Base-by-base conservation (phyloP, 2,113 vertebrate species). In the Scatophagus argus region DNA sequence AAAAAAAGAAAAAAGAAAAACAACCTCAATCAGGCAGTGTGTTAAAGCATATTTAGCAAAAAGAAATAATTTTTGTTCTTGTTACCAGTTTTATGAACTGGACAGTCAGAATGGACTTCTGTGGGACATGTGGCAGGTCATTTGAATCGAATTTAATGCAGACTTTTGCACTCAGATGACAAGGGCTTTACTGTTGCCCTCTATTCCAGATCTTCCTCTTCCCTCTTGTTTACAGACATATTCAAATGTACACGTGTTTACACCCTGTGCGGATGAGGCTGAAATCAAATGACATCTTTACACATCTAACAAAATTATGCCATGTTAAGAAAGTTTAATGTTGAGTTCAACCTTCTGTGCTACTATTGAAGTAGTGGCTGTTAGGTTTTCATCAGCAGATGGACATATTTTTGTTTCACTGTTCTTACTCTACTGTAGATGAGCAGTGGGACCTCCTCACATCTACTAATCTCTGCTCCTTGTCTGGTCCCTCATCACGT, bases 401-500 rank as follows among this genome's bases (percentile, higher is more conserved):
- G 49, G 65, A 76, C 38, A 19, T 49, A 31, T 79, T 47, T 76
- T 29, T 87, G 62, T 78, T 61, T 60, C 38, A 72, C 46, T 49
- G 71, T 25, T 47, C 10, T 29, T 51, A 41, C 23, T 25, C 11
- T 23, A 32, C 12, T 27, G 13, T 21, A 44, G 29, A 55, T 62
- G 55, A 47, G 54, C 60, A n/a, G 44, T 25, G 0, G 68, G 32
- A 36, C 63, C 46, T 49, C 60, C 51, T 58, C 39, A 68, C 58
- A 47, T 78, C 58, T 67, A 36, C 39, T 61, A n/a, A 36, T 72
- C 23, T 74, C 38, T 54, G 78, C 78, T 81, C 74, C 56, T 77
- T 39, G 16, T 81, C 72, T 74, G 70, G 62, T 87, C 83, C 77
- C 55, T 78, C 81, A 54, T 76, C 83, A 46, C 58, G 67, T 89